A percentile compares a stretch with the other conserved stretches of the same genome.
These are phyloP conservation scores for Hydrotaea cyrtoneurina DNA, from an alignment of 2,888 invertebrate genomes.

Conservation along the genomic window DNA sequence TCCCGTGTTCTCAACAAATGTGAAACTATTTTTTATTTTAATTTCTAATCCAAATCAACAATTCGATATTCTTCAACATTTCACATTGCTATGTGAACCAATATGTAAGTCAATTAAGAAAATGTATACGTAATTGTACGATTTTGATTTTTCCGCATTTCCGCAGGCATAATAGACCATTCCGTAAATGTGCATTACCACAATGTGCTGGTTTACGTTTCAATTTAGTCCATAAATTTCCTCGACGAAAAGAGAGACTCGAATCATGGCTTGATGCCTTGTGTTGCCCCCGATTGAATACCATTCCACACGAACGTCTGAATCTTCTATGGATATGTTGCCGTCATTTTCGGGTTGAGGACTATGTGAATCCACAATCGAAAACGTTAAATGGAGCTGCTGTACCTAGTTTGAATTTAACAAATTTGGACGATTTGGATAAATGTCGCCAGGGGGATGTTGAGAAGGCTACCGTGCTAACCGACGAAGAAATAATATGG, in stretches of 20 bases:
- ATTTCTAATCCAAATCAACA: too few relatives aligned
- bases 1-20: too few relatives aligned
- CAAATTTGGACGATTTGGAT: slow-evolving; percentile 64
- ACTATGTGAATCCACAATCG: slow-evolving; percentile 72
- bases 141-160: slow-evolving; percentile 3
- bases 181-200: slow-evolving; percentile 68
- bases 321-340: slow-evolving; percentile 66
- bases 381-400: slow-evolving; percentile 72
- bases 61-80: too few relatives aligned
- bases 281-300: slow-evolving; percentile 50
- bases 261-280: slow-evolving; percentile 68
- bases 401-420: slow-evolving; percentile 71
- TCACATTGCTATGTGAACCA: slow-evolving; percentile 26
- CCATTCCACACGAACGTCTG: slow-evolving; percentile 50
- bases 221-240: slow-evolving; percentile 72
- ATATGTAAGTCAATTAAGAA: slow-evolving; percentile 36
- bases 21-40: too few relatives aligned
- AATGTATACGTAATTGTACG: neutral
- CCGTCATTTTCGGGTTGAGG: slow-evolving; percentile 72
- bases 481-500: slow-evolving; percentile 12
- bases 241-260: slow-evolving; percentile 61
- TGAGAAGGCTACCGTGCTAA: neutral
- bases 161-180: slow-evolving; percentile 18
- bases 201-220: slow-evolving; percentile 70
- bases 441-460: slow-evolving; percentile 42